A percentile compares a stretch with the other conserved stretches of the same genome.
Evolutionary conservation across 2,888 invertebrate genomes (phyloP).

Genomic region (Megastigmus dorsalis): DNA sequence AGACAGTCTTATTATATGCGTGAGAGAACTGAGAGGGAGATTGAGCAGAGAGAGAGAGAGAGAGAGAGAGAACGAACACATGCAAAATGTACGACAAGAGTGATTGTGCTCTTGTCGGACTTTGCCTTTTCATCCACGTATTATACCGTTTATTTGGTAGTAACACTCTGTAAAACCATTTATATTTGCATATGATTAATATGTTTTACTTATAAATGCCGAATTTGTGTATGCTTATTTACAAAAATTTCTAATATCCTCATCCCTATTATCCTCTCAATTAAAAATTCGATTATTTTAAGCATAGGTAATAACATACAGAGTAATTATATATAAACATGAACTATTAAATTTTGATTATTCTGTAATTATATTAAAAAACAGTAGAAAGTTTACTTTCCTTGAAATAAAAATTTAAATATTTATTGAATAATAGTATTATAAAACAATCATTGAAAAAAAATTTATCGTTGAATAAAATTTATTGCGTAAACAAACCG

Average conservation of each 20-base stretch:
- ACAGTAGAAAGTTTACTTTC: too few relatives aligned
- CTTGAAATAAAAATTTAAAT: too few relatives aligned
- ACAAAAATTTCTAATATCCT: too few relatives aligned
- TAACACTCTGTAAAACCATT: slow-evolving; percentile 71
- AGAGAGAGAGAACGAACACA: slow-evolving; percentile 29
- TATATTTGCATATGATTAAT: slow-evolving; percentile 73
- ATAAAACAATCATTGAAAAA: too few relatives aligned
- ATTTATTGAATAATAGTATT: too few relatives aligned
- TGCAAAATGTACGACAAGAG: slow-evolving; percentile 55
- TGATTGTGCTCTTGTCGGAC: slow-evolving; percentile 15
- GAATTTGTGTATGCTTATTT: slow-evolving; percentile 32
- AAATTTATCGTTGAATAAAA: too few relatives aligned
- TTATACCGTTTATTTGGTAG: slow-evolving; percentile 70
- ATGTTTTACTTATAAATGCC: slow-evolving; percentile 69
- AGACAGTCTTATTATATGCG: background rate
- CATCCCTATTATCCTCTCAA: background rate
- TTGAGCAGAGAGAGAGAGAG: background rate
- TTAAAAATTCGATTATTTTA: background rate
- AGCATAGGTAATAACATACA: too few relatives aligned
- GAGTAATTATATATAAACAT: too few relatives aligned
- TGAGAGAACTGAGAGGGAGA: background rate
- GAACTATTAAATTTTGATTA: too few relatives aligned
- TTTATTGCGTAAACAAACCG: too few relatives aligned
- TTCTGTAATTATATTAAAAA: too few relatives aligned
- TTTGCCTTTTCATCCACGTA: slow-evolving; percentile 64